A percentile compares a stretch with the other conserved stretches of the same genome.
Evolutionary conservation across 2,888 invertebrate species (phyloP).

Genomic region (Macrophya alboannulata): DNA sequence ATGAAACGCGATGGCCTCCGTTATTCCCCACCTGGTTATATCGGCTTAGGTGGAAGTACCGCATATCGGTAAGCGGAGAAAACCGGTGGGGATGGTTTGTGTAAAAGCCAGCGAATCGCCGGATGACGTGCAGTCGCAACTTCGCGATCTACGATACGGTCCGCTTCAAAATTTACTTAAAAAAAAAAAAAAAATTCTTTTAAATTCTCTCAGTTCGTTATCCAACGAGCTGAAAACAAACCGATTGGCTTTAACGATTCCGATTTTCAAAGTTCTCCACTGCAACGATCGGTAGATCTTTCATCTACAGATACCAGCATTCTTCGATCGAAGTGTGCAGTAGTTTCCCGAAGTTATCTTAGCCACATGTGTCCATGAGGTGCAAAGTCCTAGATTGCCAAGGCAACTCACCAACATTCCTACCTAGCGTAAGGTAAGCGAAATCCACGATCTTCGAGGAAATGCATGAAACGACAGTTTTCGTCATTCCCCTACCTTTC

Average conservation of each 20-base stretch:
- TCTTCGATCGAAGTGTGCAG: conserved; percentile 47
- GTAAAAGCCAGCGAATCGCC: conserved; percentile 30
- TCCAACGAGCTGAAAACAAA: neutral
- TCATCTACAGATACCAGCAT: neutral
- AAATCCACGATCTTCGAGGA: neutral
- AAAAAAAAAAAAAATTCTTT: neutral
- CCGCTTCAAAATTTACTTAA: neutral
- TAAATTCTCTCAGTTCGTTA: neutral
- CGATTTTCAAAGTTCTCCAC: neutral
- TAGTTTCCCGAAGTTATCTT: conserved; percentile 54
- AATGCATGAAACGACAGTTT: neutral
- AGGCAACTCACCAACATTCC: conserved; percentile 78
- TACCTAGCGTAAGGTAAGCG: conserved; percentile 76
- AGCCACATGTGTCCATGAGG: conserved; percentile 79
- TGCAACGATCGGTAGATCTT: neutral
- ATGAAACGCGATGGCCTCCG: conserved; percentile 46
- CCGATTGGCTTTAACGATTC: neutral
- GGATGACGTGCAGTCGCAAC: conserved; percentile 38
- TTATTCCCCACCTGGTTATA: conserved; percentile 21
- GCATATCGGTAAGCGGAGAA: neutral
- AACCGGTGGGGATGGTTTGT: conserved; percentile 38
- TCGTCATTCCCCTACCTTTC: no score
- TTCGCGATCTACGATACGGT: neutral
- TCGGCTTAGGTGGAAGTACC: neutral
- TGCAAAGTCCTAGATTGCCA: conserved; percentile 78